Evolutionary conservation across 1,140 invertebrate species (phyloP).

Genomic region (Parasteatoda tepidariorum): DNA sequence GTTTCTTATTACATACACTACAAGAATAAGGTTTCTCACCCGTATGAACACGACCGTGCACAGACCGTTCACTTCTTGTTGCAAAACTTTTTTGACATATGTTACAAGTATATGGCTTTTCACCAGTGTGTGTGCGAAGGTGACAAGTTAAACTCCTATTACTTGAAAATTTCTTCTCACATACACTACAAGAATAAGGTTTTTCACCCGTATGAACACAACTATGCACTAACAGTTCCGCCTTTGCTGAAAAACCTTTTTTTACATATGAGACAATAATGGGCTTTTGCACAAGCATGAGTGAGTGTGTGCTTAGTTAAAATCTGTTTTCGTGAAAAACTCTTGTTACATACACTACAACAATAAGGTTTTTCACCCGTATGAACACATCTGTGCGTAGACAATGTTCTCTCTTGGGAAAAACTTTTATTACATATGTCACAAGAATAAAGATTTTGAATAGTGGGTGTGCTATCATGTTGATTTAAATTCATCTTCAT

Average conservation of each 20-base stretch:
- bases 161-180: slow-evolving; percentile 97
- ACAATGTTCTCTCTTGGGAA: too few relatives aligned
- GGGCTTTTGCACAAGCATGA: background rate
- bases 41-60: background rate
- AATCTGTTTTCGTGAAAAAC: too few relatives aligned
- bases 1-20: slow-evolving; percentile 16
- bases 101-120: slow-evolving; percentile 91
- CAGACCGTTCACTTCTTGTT: background rate
- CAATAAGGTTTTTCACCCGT: too few relatives aligned
- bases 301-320: background rate
- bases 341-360: too few relatives aligned
- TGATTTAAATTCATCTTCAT: too few relatives aligned
- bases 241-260: background rate
- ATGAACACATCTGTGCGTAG: too few relatives aligned
- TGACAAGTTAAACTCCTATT: slow-evolving; percentile 94
- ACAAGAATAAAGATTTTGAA: too few relatives aligned
- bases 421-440: too few relatives aligned
- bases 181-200: slow-evolving; percentile 96
- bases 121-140: slow-evolving; percentile 90
- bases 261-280: background rate
- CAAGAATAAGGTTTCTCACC: slow-evolving; percentile 32
- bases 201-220: slow-evolving; percentile 98
- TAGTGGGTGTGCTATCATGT: too few relatives aligned
- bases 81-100: slow-evolving; percentile 87
- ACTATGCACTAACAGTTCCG: slow-evolving; percentile 89